Percentiles rank a stretch among this genome's conserved stretches.
These are phyloP conservation scores for Erithacus rubecula DNA, from an alignment of 2,797 vertebrate species.

Conservation along the genomic window DNA sequence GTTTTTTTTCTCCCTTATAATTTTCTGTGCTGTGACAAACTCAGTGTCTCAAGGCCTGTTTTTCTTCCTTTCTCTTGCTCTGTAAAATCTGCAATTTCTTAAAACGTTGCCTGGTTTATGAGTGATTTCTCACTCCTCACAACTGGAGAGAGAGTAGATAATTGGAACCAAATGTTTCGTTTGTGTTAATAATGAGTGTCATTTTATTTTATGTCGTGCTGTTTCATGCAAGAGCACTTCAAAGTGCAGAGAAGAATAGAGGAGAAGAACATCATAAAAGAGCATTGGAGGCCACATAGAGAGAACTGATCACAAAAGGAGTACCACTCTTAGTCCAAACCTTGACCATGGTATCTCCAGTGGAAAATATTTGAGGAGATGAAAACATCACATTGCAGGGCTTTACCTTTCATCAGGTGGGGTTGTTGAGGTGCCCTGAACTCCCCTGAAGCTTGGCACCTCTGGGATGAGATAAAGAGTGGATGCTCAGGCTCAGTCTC, in stretches of 20 bases:
- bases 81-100: constrained; percentile 23
- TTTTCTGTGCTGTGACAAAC: neutral
- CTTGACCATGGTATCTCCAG: neutral
- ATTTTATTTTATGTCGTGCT: constrained; percentile 57
- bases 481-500: neutral
- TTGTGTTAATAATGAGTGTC: constrained; percentile 36
- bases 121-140: constrained; percentile 17
- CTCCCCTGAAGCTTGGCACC: neutral
- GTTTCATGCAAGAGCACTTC: constrained; percentile 43
- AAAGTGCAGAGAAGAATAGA: constrained; percentile 55
- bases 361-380: neutral
- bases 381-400: neutral
- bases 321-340: neutral
- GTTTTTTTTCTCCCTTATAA: neutral
- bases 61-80: neutral
- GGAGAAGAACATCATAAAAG: constrained; percentile 44
- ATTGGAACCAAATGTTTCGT: constrained; percentile 56
- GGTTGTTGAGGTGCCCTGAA: neutral
- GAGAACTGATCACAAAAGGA: constrained; percentile 11
- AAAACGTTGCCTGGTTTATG: constrained; percentile 9
- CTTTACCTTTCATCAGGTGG: neutral
- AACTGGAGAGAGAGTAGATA: constrained; percentile 14
- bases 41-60: neutral
- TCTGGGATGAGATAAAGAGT: neutral
- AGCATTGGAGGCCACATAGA: constrained; percentile 2